Evolutionary conservation across 37 sponge, comb jelly and placozoan genomes (phyloP).

Genomic region (Amphimedon queenslandica): DNA sequence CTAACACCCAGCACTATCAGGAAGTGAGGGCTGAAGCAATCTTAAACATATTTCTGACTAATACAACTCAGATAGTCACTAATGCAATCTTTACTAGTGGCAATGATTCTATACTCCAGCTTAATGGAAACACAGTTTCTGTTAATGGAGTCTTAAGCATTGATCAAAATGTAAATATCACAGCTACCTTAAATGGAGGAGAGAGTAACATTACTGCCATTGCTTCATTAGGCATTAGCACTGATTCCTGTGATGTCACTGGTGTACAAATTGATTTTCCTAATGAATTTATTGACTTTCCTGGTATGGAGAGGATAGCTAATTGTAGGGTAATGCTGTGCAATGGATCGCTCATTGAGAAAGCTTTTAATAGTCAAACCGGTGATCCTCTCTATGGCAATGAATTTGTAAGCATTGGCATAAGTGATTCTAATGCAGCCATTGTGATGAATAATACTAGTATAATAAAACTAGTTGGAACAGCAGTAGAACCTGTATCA

Average conservation of each 20-base stretch:
- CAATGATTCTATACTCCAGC: neutral
- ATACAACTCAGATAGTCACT: neutral
- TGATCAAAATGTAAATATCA: neutral
- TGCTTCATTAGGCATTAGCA: neutral
- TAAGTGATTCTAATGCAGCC: conserved; percentile 6
- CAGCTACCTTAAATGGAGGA: neutral
- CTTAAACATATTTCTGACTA: neutral
- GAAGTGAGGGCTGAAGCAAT: neutral
- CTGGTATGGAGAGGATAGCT: neutral
- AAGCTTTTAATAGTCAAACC: conserved; percentile 21
- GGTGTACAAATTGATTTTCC: neutral
- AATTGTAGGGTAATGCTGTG: conserved; percentile 27
- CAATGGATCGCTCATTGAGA: conserved; percentile 12
- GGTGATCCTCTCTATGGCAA: conserved; percentile 28
- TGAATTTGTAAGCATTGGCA: conserved; percentile 30
- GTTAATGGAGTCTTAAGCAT: neutral
- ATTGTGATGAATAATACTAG: conserved; percentile 2
- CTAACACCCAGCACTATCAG: neutral
- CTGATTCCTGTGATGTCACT: neutral
- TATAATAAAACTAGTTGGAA: conserved; percentile 10
- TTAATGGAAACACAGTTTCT: neutral
- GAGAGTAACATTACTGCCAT: neutral
- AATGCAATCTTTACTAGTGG: neutral
- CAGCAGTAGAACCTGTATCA: neutral
- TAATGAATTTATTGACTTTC: neutral